Conservation (phyloP, 2,797 vertebrate genomes). For the Sciurus vulgaris region DNA sequence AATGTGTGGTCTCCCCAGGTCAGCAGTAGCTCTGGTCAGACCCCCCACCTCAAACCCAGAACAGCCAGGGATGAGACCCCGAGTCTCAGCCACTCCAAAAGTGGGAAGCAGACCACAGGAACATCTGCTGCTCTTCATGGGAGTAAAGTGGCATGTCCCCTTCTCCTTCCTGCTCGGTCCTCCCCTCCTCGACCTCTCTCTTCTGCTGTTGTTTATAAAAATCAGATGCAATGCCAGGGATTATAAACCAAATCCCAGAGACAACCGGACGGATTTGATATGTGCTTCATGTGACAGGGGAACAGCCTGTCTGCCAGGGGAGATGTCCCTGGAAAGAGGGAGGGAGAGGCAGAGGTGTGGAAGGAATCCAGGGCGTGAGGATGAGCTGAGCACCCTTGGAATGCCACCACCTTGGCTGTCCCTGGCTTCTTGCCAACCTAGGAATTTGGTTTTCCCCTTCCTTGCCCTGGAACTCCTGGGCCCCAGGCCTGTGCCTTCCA, state of each 20-base stretch:
- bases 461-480: not conserved
- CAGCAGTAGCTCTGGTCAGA: constrained; percentile 73
- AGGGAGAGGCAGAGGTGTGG: not conserved
- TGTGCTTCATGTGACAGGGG: not conserved
- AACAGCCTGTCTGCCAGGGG: not conserved
- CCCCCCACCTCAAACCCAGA: constrained; percentile 80
- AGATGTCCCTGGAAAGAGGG: not conserved
- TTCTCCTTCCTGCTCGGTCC: not conserved
- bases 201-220: constrained; percentile 54
- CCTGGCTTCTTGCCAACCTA: not conserved
- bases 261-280: rapidly evolving
- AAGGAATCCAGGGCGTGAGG: not conserved
- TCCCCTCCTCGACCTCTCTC: not conserved
- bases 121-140: constrained; percentile 83
- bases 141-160: constrained; percentile 26
- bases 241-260: constrained; percentile 29
- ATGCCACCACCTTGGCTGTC: not conserved
- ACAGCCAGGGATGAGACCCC: constrained; percentile 52
- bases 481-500: not conserved
- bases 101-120: constrained; percentile 78
- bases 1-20: not conserved
- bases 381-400: not conserved
- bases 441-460: not conserved
- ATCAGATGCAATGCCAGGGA: not conserved
- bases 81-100: constrained; percentile 73